Evolutionary conservation across 2,797 vertebrate species (phyloP), one percentile per base, ranked within the genome.

Genomic region (Lepilemur septentrionalis): DNA sequence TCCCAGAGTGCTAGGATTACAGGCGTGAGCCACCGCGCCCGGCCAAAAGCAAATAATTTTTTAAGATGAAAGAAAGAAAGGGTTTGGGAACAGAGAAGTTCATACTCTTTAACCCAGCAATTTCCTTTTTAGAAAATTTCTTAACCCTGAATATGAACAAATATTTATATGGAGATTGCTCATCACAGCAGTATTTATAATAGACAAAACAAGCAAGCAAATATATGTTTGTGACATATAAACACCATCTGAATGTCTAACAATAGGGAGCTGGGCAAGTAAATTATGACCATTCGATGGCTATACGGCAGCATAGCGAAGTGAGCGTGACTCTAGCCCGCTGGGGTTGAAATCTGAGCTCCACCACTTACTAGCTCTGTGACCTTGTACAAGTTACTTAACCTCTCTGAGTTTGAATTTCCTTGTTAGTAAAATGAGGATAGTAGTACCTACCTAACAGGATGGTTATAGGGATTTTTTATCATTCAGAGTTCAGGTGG

Each of bases 141-240:
- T 76, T 81, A 92, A 93, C 72, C 43, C 78, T 88, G 65, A 67
- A 75, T 43, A 61, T 85, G 35, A 95, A 63, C 63, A 95, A 79
- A 61, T 65, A 85, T 72, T 96, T 90, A 94, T 57, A 50, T 65
- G 91, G 50, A 84, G 52, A 90, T 72, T 79, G 18, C 28, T 87
- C 63, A 22, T 43, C 22, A 79, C 17, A 76, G 59, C n/a, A 95
- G 18, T 76, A 65, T 87, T 87, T 91, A 67, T 65, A 89, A 84
- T 20, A 78, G 72, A 65, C 55, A 86, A 92, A 43, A 76, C 5
- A 80, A 61, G 32, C 10, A 61, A 67, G 38, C 9, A 65, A 67
- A 78, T 41, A 57, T 78, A 32, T 57, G 50, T 78, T 78, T 52
- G 32, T 67, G 14, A 20, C 41, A 22, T 65, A 86, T 20, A 55